A percentile compares a stretch with the other conserved stretches of the same genome.
Evolutionary conservation across 2,797 vertebrate species (phyloP).

Genomic region (Enteromius mattozi): DNA sequence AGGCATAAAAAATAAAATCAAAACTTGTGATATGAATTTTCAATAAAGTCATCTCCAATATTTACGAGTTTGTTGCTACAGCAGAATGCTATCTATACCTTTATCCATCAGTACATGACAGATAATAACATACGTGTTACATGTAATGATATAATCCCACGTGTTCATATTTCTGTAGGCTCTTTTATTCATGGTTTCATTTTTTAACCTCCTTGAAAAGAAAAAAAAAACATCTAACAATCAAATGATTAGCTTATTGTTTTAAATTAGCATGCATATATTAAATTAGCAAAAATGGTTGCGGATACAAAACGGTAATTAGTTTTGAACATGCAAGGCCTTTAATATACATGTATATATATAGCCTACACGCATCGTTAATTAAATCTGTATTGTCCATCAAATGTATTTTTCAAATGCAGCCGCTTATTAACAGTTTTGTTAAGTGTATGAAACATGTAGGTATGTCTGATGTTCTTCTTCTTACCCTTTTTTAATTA

Average conservation of each 20-base stretch:
- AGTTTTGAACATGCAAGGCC: neutral
- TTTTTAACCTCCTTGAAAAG: neutral
- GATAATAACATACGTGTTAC: neutral
- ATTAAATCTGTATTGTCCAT: too few species aligned
- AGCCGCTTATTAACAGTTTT: neutral
- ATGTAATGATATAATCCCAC: neutral
- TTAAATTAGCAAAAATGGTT: too few species aligned
- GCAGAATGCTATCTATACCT: too few species aligned
- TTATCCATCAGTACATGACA: neutral
- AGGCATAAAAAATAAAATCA: neutral
- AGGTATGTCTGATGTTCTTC: neutral
- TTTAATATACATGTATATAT: neutral
- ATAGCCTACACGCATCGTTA: too few species aligned
- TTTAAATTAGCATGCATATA: neutral
- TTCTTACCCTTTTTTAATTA: neutral
- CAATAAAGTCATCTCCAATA: neutral
- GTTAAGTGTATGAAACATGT: neutral
- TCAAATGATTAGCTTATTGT: neutral
- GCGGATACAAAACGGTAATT: neutral
- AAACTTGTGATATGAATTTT: neutral
- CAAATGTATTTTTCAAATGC: neutral
- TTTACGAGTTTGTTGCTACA: neutral
- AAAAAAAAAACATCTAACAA: neutral
- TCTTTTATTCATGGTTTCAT: too few species aligned
- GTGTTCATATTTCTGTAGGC: neutral